phyloP scores from a whole-genome alignment of 2,797 vertebrate genomes.

The Sebastes iracundus region DNA sequence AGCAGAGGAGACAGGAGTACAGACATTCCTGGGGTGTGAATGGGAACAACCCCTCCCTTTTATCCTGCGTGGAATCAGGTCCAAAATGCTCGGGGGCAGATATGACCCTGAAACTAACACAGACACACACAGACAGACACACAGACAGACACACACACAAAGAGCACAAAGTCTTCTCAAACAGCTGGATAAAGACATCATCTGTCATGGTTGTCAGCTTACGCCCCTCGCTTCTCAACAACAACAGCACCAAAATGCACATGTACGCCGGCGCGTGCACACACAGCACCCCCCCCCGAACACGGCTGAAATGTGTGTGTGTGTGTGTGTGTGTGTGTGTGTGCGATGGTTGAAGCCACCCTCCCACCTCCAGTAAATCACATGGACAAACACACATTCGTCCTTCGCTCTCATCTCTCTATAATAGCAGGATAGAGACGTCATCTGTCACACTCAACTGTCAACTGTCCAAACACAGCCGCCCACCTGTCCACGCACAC shows the following conservation, averaged over 20 bases:
- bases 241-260: conserved; percentile 46
- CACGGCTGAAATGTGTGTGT: conserved; percentile 12
- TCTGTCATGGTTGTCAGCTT: conserved; percentile 75
- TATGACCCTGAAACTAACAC: conserved; percentile 73
- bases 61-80: conserved; percentile 67
- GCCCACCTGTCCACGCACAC: conserved; percentile 49
- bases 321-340: conserved; percentile 4
- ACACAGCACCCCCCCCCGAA: not conserved
- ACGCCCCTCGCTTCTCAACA: conserved; percentile 49
- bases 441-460: conserved; percentile 72
- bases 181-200: conserved; percentile 83
- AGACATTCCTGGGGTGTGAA: conserved; percentile 84
- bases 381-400: conserved; percentile 64
- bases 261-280: conserved; percentile 7
- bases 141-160: conserved; percentile 33
- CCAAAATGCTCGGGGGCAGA: conserved; percentile 74
- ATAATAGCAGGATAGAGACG: conserved; percentile 70
- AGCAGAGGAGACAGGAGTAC: conserved; percentile 66
- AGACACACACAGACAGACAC: conserved; percentile 32
- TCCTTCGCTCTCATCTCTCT: conserved; percentile 64
- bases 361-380: conserved; percentile 65
- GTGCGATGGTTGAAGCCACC: conserved; percentile 17
- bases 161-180: conserved; percentile 56
- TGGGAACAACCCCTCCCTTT: conserved; percentile 66
- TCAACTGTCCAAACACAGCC: conserved; percentile 68